Evolutionary conservation across 2,888 invertebrate species (phyloP), one percentile per base, ranked within the genome.

Genomic region (Eretmocerus hayati): DNA sequence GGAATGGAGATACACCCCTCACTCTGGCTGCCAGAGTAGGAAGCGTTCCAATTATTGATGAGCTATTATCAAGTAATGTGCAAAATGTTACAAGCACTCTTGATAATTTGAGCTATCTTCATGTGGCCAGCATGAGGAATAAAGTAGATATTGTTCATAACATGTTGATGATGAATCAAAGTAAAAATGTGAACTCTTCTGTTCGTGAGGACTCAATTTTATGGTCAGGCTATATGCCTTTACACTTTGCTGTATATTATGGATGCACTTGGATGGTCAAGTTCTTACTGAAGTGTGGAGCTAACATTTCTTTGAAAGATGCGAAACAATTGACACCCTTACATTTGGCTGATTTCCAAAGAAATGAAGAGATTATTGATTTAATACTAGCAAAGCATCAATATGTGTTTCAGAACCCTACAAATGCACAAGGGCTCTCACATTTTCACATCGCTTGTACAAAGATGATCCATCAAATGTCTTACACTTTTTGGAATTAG

Each of bases 181-280:
- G n/a, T n/a, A n/a, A n/a, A n/a, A n/a, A n/a, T n/a, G n/a, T n/a
- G n/a, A n/a, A n/a, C n/a, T n/a, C n/a, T n/a, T n/a, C n/a, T n/a
- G n/a, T n/a, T n/a, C n/a, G n/a, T n/a, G n/a, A n/a, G n/a, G n/a
- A n/a, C n/a, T n/a, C n/a, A n/a, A n/a, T n/a, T n/a, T n/a, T n/a
- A n/a, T 41, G 36, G 40, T 21, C 49, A 2, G 41, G 44, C 5
- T 49, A 41, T 11, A 49, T 40, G 13, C 15, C 44, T 11, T 15
- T 49, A 19, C 49, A 49, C 15, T 49, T 49, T 36, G 49, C 49
- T 5, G 40, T 49, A 1, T 26, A 36, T 9, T 41, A 31, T 22
- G n/a, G n/a, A n/a, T 36, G 40, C 19, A 3, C 35, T 2, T 33
- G 41, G 6, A 22, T 23, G 2, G 20, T 41, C 6, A 35, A 40